Conservation (phyloP, 2,113 vertebrate genomes). For the Diglossa brunneiventris region DNA sequence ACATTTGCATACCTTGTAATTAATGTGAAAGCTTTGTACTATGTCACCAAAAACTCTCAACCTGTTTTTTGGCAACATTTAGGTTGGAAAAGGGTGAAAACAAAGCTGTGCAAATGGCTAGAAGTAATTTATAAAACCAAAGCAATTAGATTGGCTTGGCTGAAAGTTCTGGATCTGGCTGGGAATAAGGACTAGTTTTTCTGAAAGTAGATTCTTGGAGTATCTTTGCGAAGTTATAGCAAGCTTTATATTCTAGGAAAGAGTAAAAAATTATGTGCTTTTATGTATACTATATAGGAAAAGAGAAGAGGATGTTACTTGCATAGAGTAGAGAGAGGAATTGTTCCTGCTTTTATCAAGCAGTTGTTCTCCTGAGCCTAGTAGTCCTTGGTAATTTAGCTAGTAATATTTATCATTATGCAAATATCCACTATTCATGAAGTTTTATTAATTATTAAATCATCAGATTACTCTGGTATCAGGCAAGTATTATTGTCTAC, state of each 20-base stretch:
- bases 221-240: not conserved
- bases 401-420: not conserved
- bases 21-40: not conserved
- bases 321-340: not conserved
- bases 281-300: not conserved
- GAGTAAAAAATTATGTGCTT: not conserved
- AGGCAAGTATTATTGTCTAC: not conserved
- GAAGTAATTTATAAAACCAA: not conserved
- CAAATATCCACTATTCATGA: not conserved
- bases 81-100: not conserved
- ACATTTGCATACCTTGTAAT: not conserved
- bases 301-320: not conserved
- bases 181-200: not conserved
- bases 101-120: not conserved
- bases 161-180: not conserved
- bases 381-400: not conserved
- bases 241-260: not conserved
- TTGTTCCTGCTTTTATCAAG: not conserved
- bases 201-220: not conserved
- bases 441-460: not conserved
- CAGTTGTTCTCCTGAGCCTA: not conserved
- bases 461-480: not conserved
- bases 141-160: not conserved
- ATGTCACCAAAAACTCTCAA: not conserved
- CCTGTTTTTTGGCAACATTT: not conserved